These are phyloP conservation scores for Notodonta ziczac DNA, from an alignment of 2,888 invertebrate species.

Conservation along the genomic window DNA sequence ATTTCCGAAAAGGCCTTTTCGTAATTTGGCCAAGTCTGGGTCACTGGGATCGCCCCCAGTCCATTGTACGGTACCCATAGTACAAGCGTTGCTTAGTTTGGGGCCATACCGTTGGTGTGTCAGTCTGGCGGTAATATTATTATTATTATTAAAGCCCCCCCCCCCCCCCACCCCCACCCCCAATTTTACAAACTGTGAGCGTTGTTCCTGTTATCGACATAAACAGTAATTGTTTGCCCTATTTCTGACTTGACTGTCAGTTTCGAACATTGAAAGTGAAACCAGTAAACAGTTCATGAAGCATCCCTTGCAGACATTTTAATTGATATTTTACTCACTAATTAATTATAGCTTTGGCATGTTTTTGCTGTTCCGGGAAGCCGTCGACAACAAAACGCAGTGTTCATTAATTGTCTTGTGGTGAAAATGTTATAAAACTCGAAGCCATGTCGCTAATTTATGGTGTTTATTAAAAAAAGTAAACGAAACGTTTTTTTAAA, in stretches of 20 bases:
- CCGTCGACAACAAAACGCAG: conserved; percentile 1
- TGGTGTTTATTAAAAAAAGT: neutral
- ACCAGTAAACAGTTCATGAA: conserved; percentile 13
- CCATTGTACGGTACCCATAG: no score
- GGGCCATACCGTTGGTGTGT: no score
- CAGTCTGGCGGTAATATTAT: no score
- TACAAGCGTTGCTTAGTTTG: no score
- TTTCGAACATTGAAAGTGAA: conserved; percentile 20
- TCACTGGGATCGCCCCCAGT: no score
- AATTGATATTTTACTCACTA: conserved; percentile 31
- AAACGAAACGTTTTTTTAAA: no score
- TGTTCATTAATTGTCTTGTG: conserved; percentile 3
- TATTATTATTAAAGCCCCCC: no score
- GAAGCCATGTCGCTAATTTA: neutral
- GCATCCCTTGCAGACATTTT: conserved; percentile 26
- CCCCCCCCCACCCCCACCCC: no score
- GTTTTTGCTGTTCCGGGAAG: neutral
- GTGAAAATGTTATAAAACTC: conserved; percentile 1
- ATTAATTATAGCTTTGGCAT: conserved; percentile 27
- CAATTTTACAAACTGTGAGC: no score
- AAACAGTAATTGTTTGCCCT: neutral
- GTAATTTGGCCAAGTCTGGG: no score
- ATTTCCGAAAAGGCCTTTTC: no score
- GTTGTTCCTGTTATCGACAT: neutral
- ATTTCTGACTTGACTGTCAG: neutral